Evolutionary conservation across 2,888 invertebrate genomes (phyloP), one percentile per base, ranked within the genome.

Genomic region (Cataglyphis altisquamis): DNA sequence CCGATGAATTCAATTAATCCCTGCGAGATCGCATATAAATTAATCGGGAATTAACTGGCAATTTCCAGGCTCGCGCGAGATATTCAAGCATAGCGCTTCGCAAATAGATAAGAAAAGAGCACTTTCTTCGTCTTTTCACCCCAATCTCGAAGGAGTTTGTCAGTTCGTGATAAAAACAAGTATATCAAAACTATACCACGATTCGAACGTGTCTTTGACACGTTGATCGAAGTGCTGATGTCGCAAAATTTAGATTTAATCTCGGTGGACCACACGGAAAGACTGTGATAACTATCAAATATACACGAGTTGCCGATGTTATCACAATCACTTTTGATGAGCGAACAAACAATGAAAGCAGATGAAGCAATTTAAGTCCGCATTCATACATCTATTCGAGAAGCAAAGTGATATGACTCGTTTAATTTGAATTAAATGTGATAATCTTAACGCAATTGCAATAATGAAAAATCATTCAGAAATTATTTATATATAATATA

Each of bases 241-340:
- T 15, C 21, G 60, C 72, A 12, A 21, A 57, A 48, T 48, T 57
- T 45, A 77, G 68, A 57, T 78, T 70, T 78, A 70, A 70, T 45
- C 21, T 21, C 21, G 15, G 32, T 18, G 32, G n/a, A 39, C 36
- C 21, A 9, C 25, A 15, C 52, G 29, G 8, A 5, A 32, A 48
- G n/a, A n/a, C 36, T 52, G 21, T 67, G 52, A 67, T 21, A 57
- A 60, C 57, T n/a, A 25, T 45, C 57, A 57, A 68, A 80, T 48
- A 48, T 45, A 60, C 29, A 21, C 45, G 60, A 72, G 36, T 12
- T 36, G 25, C 55, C 8, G n/a, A 52, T 39, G 70, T 80, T 80
- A 80, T 72, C 60, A 60, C 72, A 60, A 80, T 80, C 72, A 80
- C 60, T 48, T 72, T 72, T 80, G 78, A 80, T 60, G 72, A 80